A percentile compares a stretch with the other conserved stretches of the same genome.
Evolutionary conservation across 1,140 invertebrate genomes (phyloP).

Genomic region (Tetraneura akinire): DNA sequence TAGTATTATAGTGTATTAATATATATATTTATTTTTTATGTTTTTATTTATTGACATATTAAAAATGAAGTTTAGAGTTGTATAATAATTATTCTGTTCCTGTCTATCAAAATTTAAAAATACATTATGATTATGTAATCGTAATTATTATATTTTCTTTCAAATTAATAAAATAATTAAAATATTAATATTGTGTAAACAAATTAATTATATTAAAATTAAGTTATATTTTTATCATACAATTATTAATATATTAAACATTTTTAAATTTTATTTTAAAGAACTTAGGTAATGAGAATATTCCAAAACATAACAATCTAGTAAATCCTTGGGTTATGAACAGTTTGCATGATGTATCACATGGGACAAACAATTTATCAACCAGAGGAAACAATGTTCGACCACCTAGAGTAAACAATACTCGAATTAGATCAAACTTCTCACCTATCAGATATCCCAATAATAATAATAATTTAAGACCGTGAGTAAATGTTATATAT

Average conservation of each 20-base stretch:
- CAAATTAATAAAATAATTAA: background rate
- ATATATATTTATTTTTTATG: no score
- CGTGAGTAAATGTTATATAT: background rate
- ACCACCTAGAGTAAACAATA: background rate
- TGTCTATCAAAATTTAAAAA: background rate
- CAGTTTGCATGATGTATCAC: background rate
- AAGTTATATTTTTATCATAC: no score
- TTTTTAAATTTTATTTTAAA: background rate
- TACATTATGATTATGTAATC: background rate
- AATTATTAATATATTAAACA: background rate
- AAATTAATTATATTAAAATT: background rate
- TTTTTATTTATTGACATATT: no score
- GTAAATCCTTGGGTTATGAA: slow-evolving; percentile 25
- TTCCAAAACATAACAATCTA: background rate
- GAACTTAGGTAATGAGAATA: background rate
- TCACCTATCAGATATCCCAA: background rate
- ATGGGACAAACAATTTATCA: background rate
- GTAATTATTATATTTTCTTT: no score
- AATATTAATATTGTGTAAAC: background rate
- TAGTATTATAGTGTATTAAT: no score
- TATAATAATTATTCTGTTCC: no score
- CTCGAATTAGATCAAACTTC: no score
- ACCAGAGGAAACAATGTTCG: background rate
- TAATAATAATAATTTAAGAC: background rate
- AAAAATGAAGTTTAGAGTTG: no score